Base-by-base conservation (phyloP, 1,140 invertebrate genomes). In the fruit fly (Drosophila melanogaster) region DNA sequence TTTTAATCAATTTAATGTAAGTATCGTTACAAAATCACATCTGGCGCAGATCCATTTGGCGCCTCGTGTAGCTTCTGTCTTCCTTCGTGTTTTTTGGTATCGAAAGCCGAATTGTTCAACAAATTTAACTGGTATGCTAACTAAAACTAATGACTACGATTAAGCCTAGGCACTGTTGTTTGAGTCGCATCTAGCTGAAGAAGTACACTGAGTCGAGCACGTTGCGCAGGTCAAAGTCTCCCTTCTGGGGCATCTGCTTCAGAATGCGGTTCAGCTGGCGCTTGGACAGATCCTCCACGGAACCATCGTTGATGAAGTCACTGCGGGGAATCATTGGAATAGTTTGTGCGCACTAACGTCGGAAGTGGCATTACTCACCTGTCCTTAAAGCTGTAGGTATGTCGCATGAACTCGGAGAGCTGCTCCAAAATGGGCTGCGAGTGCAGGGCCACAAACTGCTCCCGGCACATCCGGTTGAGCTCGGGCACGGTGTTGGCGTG, bases 361-460 rank as follows among this genome's bases (percentile, higher is more conserved):
- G 12, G 0, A 5, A 3, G 15, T 7, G 7, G 1, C 6, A 51
- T 19, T 8, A 92, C 92, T 93, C 93, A 96, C 95, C 90, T 92
- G 66, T 94, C 90, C 24, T 92, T 86, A 77, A 94, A 94, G 61
- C 94, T 94, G 91, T 96, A 97, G 78, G 94, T 94, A 12, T 95
- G 76, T 0, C 94, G 61, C 41, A 99, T 93, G 90, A 95, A 97
- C 17, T 95, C 75, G 0, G 98, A 97, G 24, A 99, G 93, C 92
- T 99, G 93, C 90, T 99, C 95, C 41, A 99, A 93, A 69, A 99
- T 97, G 0, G 98, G 98, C 90, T 98, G 94, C 17, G 95, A 96
- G 93, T 99, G 98, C 8, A 99, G 93, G 0, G 96, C 95, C 11
- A 99, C 96, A 93, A 99, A 99, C 92, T 99, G 98, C 92, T 99